These are phyloP conservation scores for Cyphomyrus plagiostoma DNA, from an alignment of 2,113 vertebrate species.

Conservation along the genomic window DNA sequence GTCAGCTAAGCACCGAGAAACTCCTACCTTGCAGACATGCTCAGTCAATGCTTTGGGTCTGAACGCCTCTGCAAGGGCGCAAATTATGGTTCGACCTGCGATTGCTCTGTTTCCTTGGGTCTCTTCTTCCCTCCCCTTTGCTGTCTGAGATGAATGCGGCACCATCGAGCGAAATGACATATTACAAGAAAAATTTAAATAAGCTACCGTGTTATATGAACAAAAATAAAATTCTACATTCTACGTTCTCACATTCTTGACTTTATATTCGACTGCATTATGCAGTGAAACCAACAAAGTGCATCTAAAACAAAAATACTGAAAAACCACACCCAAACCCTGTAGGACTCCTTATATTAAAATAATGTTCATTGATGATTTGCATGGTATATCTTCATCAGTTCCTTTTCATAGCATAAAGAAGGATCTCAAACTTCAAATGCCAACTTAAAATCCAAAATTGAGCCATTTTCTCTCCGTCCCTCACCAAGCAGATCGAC, in stretches of 20 bases:
- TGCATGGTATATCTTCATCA: not conserved
- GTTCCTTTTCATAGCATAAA: not conserved
- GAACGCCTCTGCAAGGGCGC: not conserved
- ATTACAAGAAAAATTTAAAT: not conserved
- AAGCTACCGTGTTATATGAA: not conserved
- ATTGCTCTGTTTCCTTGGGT: not conserved
- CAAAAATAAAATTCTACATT: not conserved
- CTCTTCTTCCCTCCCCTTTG: not conserved
- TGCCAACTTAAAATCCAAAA: not conserved
- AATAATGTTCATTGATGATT: not conserved
- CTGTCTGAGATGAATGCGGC: not conserved
- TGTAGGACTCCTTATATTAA: not conserved
- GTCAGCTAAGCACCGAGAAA: conserved; percentile 46
- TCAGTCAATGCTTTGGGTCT: not conserved
- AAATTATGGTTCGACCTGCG: not conserved
- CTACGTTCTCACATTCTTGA: not conserved
- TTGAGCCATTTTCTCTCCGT: not conserved
- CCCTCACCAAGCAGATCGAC: not conserved
- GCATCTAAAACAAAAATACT: not conserved
- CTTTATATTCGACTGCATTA: not conserved
- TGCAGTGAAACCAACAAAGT: not conserved
- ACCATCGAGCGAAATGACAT: not conserved
- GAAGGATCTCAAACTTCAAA: not conserved
- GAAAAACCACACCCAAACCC: not conserved
- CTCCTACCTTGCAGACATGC: conserved; percentile 15